Evolutionary conservation across 2,888 invertebrate genomes (phyloP).

Genomic region (Sisyra nigra): DNA sequence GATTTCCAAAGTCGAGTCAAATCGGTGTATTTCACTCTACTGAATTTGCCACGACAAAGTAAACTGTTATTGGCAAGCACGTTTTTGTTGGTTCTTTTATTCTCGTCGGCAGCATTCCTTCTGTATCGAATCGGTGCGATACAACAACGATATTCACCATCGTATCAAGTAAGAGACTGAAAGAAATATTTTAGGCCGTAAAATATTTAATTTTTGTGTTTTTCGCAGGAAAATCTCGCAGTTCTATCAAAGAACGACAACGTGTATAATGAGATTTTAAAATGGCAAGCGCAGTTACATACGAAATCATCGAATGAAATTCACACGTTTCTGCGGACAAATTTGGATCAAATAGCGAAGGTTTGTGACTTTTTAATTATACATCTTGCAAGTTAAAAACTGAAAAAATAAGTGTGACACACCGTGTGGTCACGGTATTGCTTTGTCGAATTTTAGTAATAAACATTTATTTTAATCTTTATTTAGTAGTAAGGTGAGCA

Average conservation of each 20-base stretch:
- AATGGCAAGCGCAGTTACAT: slow-evolving; percentile 54
- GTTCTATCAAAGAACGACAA: slow-evolving; percentile 36
- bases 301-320: slow-evolving; percentile 54
- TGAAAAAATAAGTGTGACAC: no score
- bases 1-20: not conserved
- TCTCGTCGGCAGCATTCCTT: slow-evolving; percentile 38
- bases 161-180: slow-evolving; percentile 24
- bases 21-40: slow-evolving; percentile 17
- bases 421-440: not conserved
- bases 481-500: no score
- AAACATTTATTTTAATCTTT: no score
- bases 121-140: slow-evolving; percentile 37
- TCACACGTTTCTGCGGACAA: slow-evolving; percentile 57
- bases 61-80: slow-evolving; percentile 36
- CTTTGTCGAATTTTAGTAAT: no score
- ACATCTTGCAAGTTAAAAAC: slow-evolving; percentile 8
- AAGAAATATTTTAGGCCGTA: slow-evolving; percentile 3
- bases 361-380: slow-evolving; percentile 25
- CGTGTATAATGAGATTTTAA: slow-evolving; percentile 47
- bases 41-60: slow-evolving; percentile 29
- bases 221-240: slow-evolving; percentile 24
- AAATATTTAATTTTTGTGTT: slow-evolving; percentile 14
- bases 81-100: slow-evolving; percentile 34
- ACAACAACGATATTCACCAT: slow-evolving; percentile 23
- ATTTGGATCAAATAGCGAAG: slow-evolving; percentile 68